A percentile compares a stretch with the other conserved stretches of the same genome.
These are phyloP conservation scores for Cygnus buccinator DNA, from an alignment of 2,113 vertebrate genomes.

Conservation along the genomic window DNA sequence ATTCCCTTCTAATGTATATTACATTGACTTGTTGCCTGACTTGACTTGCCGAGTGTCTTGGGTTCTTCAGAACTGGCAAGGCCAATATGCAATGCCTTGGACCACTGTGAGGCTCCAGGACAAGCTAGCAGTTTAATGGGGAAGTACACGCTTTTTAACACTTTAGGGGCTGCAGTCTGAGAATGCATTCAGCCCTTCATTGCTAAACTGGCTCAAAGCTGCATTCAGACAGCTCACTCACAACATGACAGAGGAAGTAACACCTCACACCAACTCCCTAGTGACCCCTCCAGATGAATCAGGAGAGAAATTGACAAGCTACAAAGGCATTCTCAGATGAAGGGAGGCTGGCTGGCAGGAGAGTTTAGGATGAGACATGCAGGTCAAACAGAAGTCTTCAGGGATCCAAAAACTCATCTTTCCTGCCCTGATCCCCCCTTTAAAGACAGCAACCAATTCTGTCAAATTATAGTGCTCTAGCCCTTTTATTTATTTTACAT, in stretches of 20 bases:
- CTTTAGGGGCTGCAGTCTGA: not conserved
- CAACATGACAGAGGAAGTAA: not conserved
- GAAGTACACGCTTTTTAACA: not conserved
- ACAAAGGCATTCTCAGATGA: not conserved
- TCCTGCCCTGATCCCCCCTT: not conserved
- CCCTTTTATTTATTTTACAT: not conserved
- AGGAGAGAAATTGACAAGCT: slow-evolving; percentile 12
- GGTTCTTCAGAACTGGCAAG: not conserved
- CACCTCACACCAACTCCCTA: not conserved
- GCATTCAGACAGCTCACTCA: not conserved
- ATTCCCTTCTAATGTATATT: not conserved
- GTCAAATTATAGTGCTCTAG: not conserved
- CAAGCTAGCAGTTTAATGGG: not conserved
- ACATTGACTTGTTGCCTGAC: not conserved
- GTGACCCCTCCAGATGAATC: slow-evolving; percentile 15
- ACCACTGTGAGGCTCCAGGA: not conserved
- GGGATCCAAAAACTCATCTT: not conserved
- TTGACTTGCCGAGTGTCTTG: not conserved
- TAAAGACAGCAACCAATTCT: not conserved
- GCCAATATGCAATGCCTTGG: not conserved
- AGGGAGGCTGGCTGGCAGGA: not conserved
- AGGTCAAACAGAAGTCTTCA: slow-evolving; percentile 19
- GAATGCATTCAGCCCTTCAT: not conserved
- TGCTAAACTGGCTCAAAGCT: not conserved
- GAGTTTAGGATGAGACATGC: not conserved